Percentiles rank a stretch among this genome's conserved stretches.
phyloP scores from a whole-genome alignment of 2,888 invertebrate genomes.

The Ecliptopera silaceata region DNA sequence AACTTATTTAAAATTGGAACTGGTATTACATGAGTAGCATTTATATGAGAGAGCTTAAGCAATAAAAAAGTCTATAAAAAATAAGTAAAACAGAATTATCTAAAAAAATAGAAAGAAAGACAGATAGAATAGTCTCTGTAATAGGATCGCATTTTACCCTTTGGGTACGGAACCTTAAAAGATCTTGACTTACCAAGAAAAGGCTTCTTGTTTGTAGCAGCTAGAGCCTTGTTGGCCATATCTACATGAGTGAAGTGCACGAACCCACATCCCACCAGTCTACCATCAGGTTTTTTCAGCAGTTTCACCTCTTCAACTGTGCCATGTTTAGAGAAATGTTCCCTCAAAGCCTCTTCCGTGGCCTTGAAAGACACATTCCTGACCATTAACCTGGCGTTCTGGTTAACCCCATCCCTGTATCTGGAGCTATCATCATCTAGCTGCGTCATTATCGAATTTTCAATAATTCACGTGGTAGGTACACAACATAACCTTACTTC shows the following conservation, averaged over 20 bases:
- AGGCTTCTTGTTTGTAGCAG: constrained; percentile 86
- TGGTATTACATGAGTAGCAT: neutral
- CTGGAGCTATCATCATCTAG: constrained; percentile 53
- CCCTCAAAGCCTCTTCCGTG: constrained; percentile 86
- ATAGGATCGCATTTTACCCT: too few species aligned
- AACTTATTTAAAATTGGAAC: neutral
- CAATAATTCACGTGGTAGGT: constrained; percentile 46
- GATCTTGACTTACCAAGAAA: constrained; percentile 83
- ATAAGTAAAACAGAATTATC: too few species aligned
- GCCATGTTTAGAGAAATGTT: constrained; percentile 89
- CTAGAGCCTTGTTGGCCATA: constrained; percentile 91
- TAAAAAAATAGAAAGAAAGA: too few species aligned
- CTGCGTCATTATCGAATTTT: constrained; percentile 42
- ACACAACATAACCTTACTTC: constrained; percentile 51
- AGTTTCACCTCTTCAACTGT: constrained; percentile 89
- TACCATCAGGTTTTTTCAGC: constrained; percentile 88
- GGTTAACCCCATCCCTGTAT: constrained; percentile 58
- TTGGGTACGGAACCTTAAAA: too few species aligned
- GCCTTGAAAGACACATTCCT: constrained; percentile 89
- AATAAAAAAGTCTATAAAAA: too few species aligned
- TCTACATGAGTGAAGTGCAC: constrained; percentile 90
- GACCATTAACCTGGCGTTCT: constrained; percentile 84
- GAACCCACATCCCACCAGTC: constrained; percentile 93
- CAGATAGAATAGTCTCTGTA: too few species aligned
- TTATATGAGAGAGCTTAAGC: too few species aligned